Evolutionary conservation across 2,888 invertebrate genomes (phyloP), one percentile per base, ranked within the genome.

Genomic region (Rhopalosiphum nymphaeae): DNA sequence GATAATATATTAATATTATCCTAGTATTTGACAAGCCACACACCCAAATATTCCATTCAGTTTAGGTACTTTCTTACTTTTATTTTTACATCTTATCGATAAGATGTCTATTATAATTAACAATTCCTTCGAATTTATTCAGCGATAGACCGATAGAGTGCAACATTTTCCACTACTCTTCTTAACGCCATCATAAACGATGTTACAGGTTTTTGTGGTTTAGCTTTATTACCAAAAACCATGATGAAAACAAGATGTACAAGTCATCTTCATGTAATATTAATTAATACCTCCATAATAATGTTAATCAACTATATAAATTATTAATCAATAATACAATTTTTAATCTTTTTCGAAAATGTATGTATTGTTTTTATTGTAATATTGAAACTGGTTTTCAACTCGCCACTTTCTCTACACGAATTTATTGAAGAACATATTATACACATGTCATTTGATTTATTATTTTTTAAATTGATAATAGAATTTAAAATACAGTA

Each of bases 371-470:
- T 87, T 87, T 92, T 92, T 9, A 92, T 92, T 61, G 44, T 57
- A 86, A 92, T 92, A 61, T 87, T 87, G 36, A 92, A 92, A 86
- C 61, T 36, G 46, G 57, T 92, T 92, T 92, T 61, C 2, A 36
- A 90, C 36, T 67, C 10, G 4, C 67, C 67, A 90, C 90, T 90
- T 90, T 90, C 90, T 90, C 90, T 25, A 26, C n/a, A 85, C 44
- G 29, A 44, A 44, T 44, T 85, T 44, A 13, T 36, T 78, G 7
- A 36, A 78, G 78, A 78, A 78, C 36, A 78, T 36, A 36, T 36
- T 49, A 90, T n/a, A 3, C 49, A 21, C 88, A 11, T 88, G 36
- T 78, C 67, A 25, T 67, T 67, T 90, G 61, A 67, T 67, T 90
- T 36, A 67, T 67, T 49, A 78, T 67, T 46, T 90, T 67, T 67